phyloP scores from a whole-genome alignment of 2,888 invertebrate genomes.

The Torymus texanus region DNA sequence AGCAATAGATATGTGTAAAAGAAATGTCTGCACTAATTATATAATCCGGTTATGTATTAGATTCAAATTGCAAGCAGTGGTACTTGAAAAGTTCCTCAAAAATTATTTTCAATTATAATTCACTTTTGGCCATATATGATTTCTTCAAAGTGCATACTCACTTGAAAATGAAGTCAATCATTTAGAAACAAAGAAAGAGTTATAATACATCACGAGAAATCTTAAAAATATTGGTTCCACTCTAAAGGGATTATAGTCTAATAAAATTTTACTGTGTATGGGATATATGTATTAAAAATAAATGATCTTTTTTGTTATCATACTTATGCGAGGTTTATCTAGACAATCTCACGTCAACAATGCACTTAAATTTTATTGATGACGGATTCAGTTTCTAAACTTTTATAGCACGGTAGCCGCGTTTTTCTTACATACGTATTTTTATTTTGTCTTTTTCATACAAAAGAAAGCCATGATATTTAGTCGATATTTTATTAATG shows the following conservation, averaged over 20 bases:
- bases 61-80: no score
- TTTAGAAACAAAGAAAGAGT: no score
- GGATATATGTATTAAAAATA: constrained; percentile 1
- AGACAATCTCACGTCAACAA: constrained; percentile 29
- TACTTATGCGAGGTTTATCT: constrained; percentile 23
- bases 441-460: background rate
- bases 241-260: constrained; percentile 5
- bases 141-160: no score
- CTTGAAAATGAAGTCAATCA: no score
- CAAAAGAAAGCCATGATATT: constrained; percentile 41
- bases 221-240: no score
- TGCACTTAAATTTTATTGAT: constrained; percentile 34
- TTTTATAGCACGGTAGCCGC: background rate
- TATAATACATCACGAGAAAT: no score
- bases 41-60: no score
- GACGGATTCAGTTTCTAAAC: constrained; percentile 15
- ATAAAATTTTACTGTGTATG: constrained; percentile 9
- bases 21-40: no score
- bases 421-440: background rate
- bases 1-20: no score
- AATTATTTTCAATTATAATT: no score
- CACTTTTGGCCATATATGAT: no score
- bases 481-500: constrained; percentile 7
- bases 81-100: no score
- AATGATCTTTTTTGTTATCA: constrained; percentile 16